Conservation (phyloP, 2,888 invertebrate genomes). For the Orchestes rusci region DNA sequence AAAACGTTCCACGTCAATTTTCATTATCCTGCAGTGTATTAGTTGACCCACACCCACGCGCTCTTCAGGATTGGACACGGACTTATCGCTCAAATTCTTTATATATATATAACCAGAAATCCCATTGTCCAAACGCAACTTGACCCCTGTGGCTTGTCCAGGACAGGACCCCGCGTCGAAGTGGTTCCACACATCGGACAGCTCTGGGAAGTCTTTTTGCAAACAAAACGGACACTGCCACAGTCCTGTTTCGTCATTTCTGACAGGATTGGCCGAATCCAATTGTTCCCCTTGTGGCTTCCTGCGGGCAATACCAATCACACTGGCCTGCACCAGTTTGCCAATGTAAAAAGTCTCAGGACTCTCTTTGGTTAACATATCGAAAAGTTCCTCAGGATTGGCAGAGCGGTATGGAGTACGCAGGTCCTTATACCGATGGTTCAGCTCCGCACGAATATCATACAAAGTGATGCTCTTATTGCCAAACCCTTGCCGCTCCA, state of each 20-base stretch:
- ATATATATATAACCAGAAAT: conserved; percentile 88
- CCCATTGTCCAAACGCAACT: conserved; percentile 74
- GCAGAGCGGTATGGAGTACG: conserved; percentile 71
- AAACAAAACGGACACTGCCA: conserved; percentile 98
- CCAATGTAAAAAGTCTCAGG: conserved; percentile 88
- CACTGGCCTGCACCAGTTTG: conserved; percentile 77
- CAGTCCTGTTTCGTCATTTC: conserved; percentile 87
- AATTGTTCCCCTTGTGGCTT: conserved; percentile 87
- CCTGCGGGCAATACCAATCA: conserved; percentile 65
- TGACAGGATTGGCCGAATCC: conserved; percentile 91
- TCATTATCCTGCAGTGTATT: conserved; percentile 84
- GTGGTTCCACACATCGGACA: conserved; percentile 97
- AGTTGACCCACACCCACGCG: conserved; percentile 78
- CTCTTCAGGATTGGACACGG: conserved; percentile 88
- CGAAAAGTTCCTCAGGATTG: conserved; percentile 83
- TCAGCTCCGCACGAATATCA: conserved; percentile 93
- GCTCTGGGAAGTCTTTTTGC: conserved; percentile 91
- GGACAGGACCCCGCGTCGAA: conserved; percentile 95
- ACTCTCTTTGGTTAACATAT: conserved; percentile 92
- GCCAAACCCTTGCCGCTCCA: conserved; percentile 68
- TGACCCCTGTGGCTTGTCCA: conserved; percentile 90
- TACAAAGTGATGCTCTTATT: conserved; percentile 92
- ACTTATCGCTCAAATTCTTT: conserved; percentile 88
- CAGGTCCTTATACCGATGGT: conserved; percentile 87
- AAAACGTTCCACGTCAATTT: conserved; percentile 92